phyloP scores from a whole-genome alignment of 1,140 invertebrate genomes.

The Drosophila parabipectinata region DNA sequence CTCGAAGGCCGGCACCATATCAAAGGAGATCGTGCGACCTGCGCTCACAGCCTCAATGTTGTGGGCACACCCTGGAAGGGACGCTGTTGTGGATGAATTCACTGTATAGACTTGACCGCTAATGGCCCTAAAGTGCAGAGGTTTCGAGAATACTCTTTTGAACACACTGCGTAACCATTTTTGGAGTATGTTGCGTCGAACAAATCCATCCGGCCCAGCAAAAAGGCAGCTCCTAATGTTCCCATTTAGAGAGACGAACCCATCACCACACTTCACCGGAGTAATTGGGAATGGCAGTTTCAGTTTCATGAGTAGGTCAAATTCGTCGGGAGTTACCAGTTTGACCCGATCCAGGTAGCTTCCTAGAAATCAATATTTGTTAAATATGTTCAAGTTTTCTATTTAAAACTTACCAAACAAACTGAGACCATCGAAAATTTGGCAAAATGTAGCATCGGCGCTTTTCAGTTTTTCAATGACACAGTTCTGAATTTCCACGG shows the following conservation, averaged over 20 bases:
- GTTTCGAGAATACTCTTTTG: slow-evolving; percentile 1
- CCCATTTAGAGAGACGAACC: slow-evolving; percentile 9
- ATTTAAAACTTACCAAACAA: slow-evolving; percentile 20
- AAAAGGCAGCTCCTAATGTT: too few relatives aligned
- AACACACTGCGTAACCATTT: slow-evolving; percentile 37
- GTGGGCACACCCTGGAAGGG: too few relatives aligned
- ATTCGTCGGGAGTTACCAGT: slow-evolving; percentile 42
- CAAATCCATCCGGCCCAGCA: too few relatives aligned
- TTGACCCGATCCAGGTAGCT: slow-evolving; percentile 51
- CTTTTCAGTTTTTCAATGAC: too few relatives aligned
- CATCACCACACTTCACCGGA: not conserved
- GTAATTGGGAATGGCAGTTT: slow-evolving; percentile 23
- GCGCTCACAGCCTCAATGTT: too few relatives aligned
- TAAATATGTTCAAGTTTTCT: too few relatives aligned
- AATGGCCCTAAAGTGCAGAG: too few relatives aligned
- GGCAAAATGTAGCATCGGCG: not conserved
- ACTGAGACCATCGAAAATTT: slow-evolving; percentile 30
- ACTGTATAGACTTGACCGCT: too few relatives aligned
- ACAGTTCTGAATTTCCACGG: too few relatives aligned
- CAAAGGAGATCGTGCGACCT: slow-evolving; percentile 26
- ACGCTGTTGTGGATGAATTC: too few relatives aligned
- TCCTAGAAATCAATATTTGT: slow-evolving; percentile 13
- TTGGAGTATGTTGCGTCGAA: slow-evolving; percentile 11
- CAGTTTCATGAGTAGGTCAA: slow-evolving; percentile 50
- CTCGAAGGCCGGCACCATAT: slow-evolving; percentile 46